Conservation (phyloP, 2,888 invertebrate species). For the Xanthostigma xanthostigma region DNA sequence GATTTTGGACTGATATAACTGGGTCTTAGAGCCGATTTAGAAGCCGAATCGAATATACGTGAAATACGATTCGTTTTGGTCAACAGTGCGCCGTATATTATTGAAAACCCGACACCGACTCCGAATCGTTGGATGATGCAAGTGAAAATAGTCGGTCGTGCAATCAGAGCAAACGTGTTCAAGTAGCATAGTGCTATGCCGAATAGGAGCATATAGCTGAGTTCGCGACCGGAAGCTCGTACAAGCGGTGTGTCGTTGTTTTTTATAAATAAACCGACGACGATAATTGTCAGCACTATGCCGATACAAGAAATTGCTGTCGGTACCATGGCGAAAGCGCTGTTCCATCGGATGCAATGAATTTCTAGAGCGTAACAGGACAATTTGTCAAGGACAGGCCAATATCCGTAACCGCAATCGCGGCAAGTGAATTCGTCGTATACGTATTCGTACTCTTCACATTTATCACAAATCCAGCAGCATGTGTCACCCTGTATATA, state of each 20-base stretch:
- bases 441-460: constrained; percentile 51
- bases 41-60: constrained; percentile 46
- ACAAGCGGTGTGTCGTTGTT: constrained; percentile 52
- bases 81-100: constrained; percentile 47
- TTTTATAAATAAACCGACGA: constrained; percentile 43
- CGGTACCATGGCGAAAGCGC: constrained; percentile 46
- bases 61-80: constrained; percentile 51
- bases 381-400: constrained; percentile 45
- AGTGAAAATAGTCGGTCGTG: constrained; percentile 36
- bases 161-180: constrained; percentile 44
- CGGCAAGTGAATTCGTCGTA: constrained; percentile 46
- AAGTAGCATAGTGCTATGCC: constrained; percentile 47
- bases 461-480: constrained; percentile 65
- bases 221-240: constrained; percentile 42
- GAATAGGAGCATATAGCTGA: constrained; percentile 44
- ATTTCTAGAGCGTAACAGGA: constrained; percentile 45
- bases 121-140: constrained; percentile 47
- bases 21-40: constrained; percentile 43
- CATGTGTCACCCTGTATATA: constrained; percentile 42
- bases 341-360: constrained; percentile 49
- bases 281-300: constrained; percentile 40
- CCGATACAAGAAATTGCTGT: constrained; percentile 45
- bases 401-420: constrained; percentile 46
- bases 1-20: constrained; percentile 50
- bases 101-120: constrained; percentile 48